Evolutionary conservation across 2,113 vertebrate species (phyloP).

Genomic region (Ondatra zibethicus): DNA sequence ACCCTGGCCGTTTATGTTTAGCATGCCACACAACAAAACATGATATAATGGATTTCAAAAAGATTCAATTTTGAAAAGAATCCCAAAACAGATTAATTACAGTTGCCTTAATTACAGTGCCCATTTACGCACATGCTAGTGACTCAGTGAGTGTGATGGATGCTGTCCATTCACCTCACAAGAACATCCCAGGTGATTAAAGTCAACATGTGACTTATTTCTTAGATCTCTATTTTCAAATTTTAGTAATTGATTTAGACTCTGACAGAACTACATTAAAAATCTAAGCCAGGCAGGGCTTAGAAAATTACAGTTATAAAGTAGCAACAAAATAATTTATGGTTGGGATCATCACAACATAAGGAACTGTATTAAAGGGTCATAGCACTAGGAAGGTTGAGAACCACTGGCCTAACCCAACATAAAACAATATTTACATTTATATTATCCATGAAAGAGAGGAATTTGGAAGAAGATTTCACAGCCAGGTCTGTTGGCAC

Average conservation of each 20-base stretch:
- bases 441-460: not conserved
- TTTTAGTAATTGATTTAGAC: constrained; percentile 13
- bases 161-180: not conserved
- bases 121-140: not conserved
- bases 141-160: not conserved
- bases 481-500: not conserved
- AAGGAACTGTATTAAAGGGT: not conserved
- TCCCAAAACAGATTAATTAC: constrained; percentile 30
- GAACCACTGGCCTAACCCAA: not conserved
- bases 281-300: constrained; percentile 18
- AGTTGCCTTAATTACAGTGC: not conserved
- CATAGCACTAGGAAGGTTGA: not conserved
- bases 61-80: constrained; percentile 46
- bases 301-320: not conserved
- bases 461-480: not conserved
- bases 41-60: constrained; percentile 25
- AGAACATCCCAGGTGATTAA: constrained; percentile 10
- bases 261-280: not conserved
- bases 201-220: not conserved
- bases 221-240: not conserved
- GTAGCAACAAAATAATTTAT: not conserved
- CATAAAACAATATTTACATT: constrained; percentile 23
- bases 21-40: not conserved
- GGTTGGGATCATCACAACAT: not conserved
- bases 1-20: not conserved